Percentiles rank a stretch among this genome's conserved stretches.
These are phyloP conservation scores for Pocillopora grandis DNA, from an alignment of 92 coral and sea anemone species.

Conservation along the genomic window DNA sequence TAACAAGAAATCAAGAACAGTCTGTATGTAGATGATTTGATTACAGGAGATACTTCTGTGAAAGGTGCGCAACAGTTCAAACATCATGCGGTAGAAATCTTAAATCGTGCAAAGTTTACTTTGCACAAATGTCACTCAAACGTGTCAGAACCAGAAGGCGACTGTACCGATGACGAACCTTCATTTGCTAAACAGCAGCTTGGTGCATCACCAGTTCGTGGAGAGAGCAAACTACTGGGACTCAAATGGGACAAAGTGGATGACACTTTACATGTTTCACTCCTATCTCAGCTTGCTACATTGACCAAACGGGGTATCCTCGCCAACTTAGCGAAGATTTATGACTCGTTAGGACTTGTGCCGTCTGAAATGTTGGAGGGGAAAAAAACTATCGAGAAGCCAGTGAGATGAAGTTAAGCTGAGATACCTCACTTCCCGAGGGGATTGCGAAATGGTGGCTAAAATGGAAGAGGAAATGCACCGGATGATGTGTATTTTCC, in stretches of 20 bases:
- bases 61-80: conserved; percentile 52
- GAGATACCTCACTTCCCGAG: conserved; percentile 46
- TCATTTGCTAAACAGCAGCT: conserved; percentile 46
- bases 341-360: conserved; percentile 44
- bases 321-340: conserved; percentile 37
- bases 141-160: conserved; percentile 18
- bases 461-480: conserved; percentile 29
- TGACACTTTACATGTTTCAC: conserved; percentile 39
- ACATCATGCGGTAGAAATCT: background rate
- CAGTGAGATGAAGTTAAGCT: conserved; percentile 24
- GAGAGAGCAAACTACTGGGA: conserved; percentile 42
- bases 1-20: conserved; percentile 28
- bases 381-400: conserved; percentile 33
- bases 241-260: conserved; percentile 44
- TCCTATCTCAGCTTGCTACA: conserved; percentile 7
- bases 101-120: no score
- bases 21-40: conserved; percentile 63
- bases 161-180: conserved; percentile 18
- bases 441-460: conserved; percentile 16
- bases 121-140: no score
- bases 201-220: conserved; percentile 1
- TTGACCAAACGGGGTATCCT: conserved; percentile 25
- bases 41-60: conserved; percentile 46
- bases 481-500: conserved; percentile 28
- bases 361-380: conserved; percentile 46